Conservation (phyloP, 2,888 invertebrate species). For the Tanytarsus gracilentus region DNA sequence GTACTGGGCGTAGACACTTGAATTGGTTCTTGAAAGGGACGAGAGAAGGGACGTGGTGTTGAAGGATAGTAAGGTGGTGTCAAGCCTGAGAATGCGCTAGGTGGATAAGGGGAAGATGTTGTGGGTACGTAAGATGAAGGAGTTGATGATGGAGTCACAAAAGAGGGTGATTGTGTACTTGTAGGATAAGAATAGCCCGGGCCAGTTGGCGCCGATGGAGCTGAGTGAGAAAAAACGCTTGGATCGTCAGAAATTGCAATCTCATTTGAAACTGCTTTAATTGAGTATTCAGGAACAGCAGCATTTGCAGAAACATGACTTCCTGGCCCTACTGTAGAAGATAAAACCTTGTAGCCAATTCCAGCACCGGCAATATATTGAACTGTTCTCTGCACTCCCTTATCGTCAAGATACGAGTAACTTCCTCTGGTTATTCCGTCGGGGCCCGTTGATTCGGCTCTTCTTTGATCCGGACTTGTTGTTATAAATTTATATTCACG, state of each 20-base stretch:
- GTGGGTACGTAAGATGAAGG: not conserved
- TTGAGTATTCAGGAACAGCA: constrained; percentile 47
- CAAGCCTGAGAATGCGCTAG: not conserved
- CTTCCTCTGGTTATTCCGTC: constrained; percentile 65
- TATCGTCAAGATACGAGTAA: constrained; percentile 69
- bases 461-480: constrained; percentile 65
- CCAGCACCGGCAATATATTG: constrained; percentile 71
- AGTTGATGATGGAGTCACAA: not conserved
- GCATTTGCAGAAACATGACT: constrained; percentile 40
- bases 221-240: not conserved
- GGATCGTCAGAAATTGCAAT: constrained; percentile 8
- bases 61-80: not conserved
- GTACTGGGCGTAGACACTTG: constrained; percentile 15
- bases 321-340: constrained; percentile 57
- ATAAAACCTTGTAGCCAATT: constrained; percentile 65
- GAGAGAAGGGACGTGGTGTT: constrained; percentile 13
- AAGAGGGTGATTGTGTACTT: not conserved
- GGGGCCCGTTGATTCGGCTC: constrained; percentile 63
- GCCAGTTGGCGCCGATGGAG: constrained; percentile 12
- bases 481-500: constrained; percentile 67
- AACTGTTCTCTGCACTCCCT: constrained; percentile 66
- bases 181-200: not conserved
- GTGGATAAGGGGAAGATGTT: not conserved
- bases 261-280: constrained; percentile 29
- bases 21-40: not conserved